Evolutionary conservation across 2,888 invertebrate species (phyloP).

Genomic region (Chloroclystis v-ata): DNA sequence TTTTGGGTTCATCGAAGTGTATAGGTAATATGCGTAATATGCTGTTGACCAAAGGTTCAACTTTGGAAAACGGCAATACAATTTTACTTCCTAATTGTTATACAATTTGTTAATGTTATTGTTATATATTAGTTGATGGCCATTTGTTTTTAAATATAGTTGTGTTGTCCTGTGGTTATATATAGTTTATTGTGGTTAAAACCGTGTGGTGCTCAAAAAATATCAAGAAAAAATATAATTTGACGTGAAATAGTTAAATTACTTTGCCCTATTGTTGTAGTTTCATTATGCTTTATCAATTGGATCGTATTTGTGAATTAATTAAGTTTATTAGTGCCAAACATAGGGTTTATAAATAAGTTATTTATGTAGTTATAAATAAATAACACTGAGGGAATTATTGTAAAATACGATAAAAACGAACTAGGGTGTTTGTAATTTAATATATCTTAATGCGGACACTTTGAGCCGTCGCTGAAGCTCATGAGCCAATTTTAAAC

Average conservation of each 20-base stretch:
- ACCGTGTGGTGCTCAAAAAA: conserved; percentile 54
- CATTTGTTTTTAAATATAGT: conserved; percentile 20
- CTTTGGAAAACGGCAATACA: conserved; percentile 15
- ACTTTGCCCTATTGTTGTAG: conserved; percentile 36
- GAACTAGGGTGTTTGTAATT: conserved; percentile 72
- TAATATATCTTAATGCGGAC: conserved; percentile 61
- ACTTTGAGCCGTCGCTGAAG: conserved; percentile 52
- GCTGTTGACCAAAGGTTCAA: conserved; percentile 3
- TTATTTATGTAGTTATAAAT: conserved; percentile 67
- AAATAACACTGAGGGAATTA: conserved; percentile 53
- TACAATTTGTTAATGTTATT: conserved; percentile 19
- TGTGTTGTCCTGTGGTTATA: conserved; percentile 29
- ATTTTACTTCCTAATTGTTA: background rate
- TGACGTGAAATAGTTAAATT: conserved; percentile 18
- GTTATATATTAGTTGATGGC: conserved; percentile 14
- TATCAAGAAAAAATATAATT: conserved; percentile 37
- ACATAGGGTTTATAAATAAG: conserved; percentile 70
- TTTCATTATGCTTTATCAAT: conserved; percentile 34
- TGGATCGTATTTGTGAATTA: conserved; percentile 53
- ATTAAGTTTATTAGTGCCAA: conserved; percentile 77
- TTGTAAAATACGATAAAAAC: conserved; percentile 67
- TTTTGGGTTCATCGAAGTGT: conserved; percentile 41
- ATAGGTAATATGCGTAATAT: background rate
- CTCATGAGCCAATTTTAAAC: conserved; percentile 69
- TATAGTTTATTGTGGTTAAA: conserved; percentile 22